These are phyloP conservation scores for Cynodonichthys magdalenae DNA, from an alignment of 2,797 vertebrate species.

Conservation along the genomic window DNA sequence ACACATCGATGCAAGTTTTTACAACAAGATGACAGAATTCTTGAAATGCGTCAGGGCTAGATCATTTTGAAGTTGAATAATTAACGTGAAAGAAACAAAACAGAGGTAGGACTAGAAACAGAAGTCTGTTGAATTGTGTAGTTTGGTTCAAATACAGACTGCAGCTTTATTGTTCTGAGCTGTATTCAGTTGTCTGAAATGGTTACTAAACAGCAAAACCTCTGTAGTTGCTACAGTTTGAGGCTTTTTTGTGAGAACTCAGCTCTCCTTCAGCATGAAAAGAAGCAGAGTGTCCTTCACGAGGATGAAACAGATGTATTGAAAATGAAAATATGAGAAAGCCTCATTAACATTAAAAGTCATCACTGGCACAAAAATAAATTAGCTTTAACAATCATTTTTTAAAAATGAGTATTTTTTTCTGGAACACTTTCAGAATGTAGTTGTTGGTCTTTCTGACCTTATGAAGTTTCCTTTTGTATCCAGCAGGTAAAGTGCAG, in stretches of 20 bases:
- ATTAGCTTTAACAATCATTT: too few species aligned
- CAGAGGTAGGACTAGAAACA: slow-evolving; percentile 1
- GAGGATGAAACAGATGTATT: not conserved
- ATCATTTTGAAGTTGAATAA: not conserved
- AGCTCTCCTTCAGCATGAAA: not conserved
- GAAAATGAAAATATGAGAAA: too few species aligned
- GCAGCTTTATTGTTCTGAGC: slow-evolving; percentile 4
- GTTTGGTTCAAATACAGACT: not conserved
- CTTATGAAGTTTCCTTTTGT: not conserved
- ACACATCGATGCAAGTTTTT: not conserved
- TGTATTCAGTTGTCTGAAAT: slow-evolving; percentile 4
- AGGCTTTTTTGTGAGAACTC: not conserved
- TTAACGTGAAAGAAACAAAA: not conserved
- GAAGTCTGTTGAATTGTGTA: not conserved
- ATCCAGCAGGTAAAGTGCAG: not conserved
- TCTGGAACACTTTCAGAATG: too few species aligned
- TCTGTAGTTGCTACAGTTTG: slow-evolving; percentile 9
- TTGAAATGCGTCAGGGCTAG: not conserved
- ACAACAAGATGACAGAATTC: not conserved
- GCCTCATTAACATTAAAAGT: too few species aligned
- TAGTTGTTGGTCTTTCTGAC: not conserved
- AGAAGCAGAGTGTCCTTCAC: slow-evolving; percentile 2
- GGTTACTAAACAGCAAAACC: slow-evolving; percentile 21
- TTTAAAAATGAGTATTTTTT: too few species aligned
- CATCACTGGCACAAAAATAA: too few species aligned